Evolutionary conservation across 2,113 vertebrate genomes (phyloP), one percentile per base, ranked within the genome.

Genomic region (Entomyzon cyanotis): DNA sequence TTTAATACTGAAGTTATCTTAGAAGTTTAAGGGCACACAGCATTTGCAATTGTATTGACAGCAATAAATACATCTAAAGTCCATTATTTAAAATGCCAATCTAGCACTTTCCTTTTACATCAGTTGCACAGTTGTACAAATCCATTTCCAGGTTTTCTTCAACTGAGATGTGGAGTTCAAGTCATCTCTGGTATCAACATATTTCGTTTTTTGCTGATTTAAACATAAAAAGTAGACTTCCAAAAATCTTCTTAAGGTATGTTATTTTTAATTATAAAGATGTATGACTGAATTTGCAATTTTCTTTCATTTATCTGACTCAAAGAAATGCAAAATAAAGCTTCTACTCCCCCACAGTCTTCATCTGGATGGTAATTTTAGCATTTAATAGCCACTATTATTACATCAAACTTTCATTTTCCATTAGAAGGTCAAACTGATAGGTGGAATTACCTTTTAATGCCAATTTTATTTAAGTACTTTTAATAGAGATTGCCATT

Each of bases 111-210:
- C 35, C 10, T 95, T 89, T 70, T 92, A 42, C 17, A 76, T 50
- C 20, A 80, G 44, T 85, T 92, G 50, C 42, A 77, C 10, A 75
- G 41, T 90, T 84, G 47, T 58, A 75, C 11, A 91, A 96, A 94
- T 87, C 49, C 62, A 62, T 93, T 92, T 90, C 46, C 82, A 94
- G 23, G 50, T 92, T 94, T 91, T 92, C 73, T 93, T 96, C 31
- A 77, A 13, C 2, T 67, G 75, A 96, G 82, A 65, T 49, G 67
- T 27, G 69, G 35, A 92, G 65, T 59, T 88, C 87, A 90, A 94
- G 46, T 84, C 63, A 75, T 31, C 35, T 27, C 18, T 2, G 12
- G 16, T 84, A 92, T 55, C 31, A 87, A 67, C 4, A 47, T 70
- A 79, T 15, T 75, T 56, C 8, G n/a, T 39, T 52, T 95, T 80